Conservation (phyloP, 1,140 invertebrate genomes). For the Drosophila varians region DNA sequence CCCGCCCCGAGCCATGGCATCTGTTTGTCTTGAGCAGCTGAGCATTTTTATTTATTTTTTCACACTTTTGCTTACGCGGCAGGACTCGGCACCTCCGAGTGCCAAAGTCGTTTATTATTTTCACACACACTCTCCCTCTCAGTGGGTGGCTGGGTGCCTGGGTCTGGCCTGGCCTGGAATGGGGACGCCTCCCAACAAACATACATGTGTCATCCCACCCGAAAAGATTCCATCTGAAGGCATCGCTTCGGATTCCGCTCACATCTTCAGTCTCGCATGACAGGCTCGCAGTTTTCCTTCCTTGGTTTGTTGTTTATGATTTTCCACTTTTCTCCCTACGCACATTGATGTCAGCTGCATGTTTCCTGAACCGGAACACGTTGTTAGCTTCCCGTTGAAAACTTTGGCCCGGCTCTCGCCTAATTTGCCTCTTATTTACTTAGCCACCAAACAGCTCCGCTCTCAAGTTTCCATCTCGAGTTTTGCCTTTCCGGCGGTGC, state of each 20-base stretch:
- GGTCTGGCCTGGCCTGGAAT: no score
- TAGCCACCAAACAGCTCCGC: conserved; percentile 18
- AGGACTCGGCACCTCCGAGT: conserved; percentile 43
- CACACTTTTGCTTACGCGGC: conserved; percentile 66
- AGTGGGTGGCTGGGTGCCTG: not conserved
- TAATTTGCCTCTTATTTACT: conserved; percentile 69
- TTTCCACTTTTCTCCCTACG: conserved; percentile 45
- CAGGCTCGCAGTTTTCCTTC: conserved; percentile 28
- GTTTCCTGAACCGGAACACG: conserved; percentile 53
- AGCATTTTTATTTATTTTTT: conserved; percentile 72
- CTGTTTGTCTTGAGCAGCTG: conserved; percentile 71
- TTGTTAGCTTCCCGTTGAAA: conserved; percentile 27
- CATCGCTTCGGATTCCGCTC: conserved; percentile 34
- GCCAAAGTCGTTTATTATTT: conserved; percentile 80
- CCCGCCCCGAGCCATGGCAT: conserved; percentile 47
- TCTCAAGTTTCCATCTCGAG: conserved; percentile 17
- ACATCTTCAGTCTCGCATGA: conserved; percentile 44
- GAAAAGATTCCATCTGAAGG: not conserved
- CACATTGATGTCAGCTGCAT: conserved; percentile 69
- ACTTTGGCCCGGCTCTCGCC: conserved; percentile 38
- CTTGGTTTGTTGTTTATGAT: conserved; percentile 38
- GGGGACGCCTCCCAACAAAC: no score
- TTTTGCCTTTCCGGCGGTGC: conserved; percentile 10
- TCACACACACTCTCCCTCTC: conserved; percentile 55
- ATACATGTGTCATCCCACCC: conserved; percentile 6